Evolutionary conservation across 1,140 invertebrate genomes (phyloP).

Genomic region (Pogonognathellus flavescens): DNA sequence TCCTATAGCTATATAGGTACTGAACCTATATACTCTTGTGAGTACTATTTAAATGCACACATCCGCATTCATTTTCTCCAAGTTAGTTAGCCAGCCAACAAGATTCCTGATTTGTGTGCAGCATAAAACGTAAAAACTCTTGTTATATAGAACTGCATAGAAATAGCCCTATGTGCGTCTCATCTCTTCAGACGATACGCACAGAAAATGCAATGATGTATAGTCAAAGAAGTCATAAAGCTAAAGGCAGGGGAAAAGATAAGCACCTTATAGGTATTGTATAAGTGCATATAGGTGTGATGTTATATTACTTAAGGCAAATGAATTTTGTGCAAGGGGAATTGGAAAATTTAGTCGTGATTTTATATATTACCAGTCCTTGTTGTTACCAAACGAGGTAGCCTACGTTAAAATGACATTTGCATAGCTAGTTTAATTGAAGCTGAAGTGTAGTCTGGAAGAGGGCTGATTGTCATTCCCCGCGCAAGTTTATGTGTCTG

Average conservation of each 20-base stretch:
- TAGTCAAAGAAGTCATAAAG: too few relatives aligned
- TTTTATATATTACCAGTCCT: slow-evolving; percentile 20
- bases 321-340: slow-evolving; percentile 6
- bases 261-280: background rate
- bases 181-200: too few relatives aligned
- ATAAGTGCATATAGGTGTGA: background rate
- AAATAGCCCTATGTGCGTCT: too few relatives aligned
- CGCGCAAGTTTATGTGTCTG: slow-evolving; percentile 15
- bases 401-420: slow-evolving; percentile 20
- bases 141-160: too few relatives aligned
- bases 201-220: too few relatives aligned
- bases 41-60: background rate
- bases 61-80: too few relatives aligned
- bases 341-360: slow-evolving; percentile 5
- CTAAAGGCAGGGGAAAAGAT: background rate
- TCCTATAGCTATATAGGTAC: background rate
- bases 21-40: background rate
- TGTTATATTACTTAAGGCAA: background rate
- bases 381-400: background rate
- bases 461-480: slow-evolving; percentile 34
- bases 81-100: too few relatives aligned
- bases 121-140: too few relatives aligned
- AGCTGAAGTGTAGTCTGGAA: background rate
- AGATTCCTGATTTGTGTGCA: too few relatives aligned
- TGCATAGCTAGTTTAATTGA: slow-evolving; percentile 41